These are phyloP conservation scores for Xiphorhynchus erythropygius DNA, from an alignment of 2,797 vertebrate species.

Conservation along the genomic window DNA sequence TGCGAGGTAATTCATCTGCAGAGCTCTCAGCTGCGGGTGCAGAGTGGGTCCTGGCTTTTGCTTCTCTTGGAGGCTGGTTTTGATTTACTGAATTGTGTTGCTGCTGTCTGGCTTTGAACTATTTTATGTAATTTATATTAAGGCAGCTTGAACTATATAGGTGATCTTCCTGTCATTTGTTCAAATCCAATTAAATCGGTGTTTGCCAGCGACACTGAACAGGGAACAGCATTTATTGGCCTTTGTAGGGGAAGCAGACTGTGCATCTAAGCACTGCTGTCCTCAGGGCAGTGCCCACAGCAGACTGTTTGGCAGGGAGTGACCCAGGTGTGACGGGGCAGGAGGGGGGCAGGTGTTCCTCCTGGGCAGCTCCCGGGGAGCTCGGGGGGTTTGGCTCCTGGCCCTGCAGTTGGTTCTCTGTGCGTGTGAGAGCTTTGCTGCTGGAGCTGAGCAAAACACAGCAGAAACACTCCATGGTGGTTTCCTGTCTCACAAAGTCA, in stretches of 20 bases:
- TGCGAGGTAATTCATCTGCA: not conserved
- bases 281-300: not conserved
- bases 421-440: not conserved
- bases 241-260: not conserved
- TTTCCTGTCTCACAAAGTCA: not conserved
- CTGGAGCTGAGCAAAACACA: not conserved
- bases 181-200: not conserved
- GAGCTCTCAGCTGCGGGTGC: not conserved
- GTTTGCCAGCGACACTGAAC: not conserved
- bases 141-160: not conserved
- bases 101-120: not conserved
- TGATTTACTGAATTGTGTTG: not conserved
- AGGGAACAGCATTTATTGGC: not conserved
- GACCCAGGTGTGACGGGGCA: not conserved
- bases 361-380: rapidly evolving
- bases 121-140: not conserved
- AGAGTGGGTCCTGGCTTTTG: not conserved
- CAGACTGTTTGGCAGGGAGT: not conserved
- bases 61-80: not conserved
- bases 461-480: not conserved
- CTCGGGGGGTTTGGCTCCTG: not conserved
- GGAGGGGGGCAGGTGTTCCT: not conserved
- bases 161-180: not conserved
- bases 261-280: not conserved
- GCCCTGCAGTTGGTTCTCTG: not conserved